These are phyloP conservation scores for Scolanthus callimorphus DNA, from an alignment of 92 coral and sea anemone species.

Conservation along the genomic window DNA sequence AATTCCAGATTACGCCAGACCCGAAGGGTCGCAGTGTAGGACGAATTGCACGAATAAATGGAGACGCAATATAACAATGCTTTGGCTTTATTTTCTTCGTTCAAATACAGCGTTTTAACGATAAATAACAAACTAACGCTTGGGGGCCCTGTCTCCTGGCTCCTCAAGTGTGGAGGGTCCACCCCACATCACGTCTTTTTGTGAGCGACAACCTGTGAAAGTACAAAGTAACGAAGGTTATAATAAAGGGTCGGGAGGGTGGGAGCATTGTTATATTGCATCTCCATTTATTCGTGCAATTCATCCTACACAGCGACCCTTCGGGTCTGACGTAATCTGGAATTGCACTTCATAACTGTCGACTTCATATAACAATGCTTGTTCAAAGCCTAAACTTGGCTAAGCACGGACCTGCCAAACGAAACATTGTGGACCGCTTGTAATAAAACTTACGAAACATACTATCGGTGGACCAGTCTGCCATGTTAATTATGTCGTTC, in stretches of 20 bases:
- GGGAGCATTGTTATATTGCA: not conserved
- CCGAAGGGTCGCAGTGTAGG: conserved; percentile 47
- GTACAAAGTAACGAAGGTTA: not conserved
- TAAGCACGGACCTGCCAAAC: conserved; percentile 30
- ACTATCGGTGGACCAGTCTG: conserved; percentile 33
- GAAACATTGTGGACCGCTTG: conserved; percentile 31
- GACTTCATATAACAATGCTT: conserved; percentile 36
- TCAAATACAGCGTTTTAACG: not conserved
- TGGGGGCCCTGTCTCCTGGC: not conserved
- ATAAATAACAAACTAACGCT: not conserved
- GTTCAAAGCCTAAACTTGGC: conserved; percentile 34
- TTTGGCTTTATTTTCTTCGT: not conserved
- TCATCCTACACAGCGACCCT: not conserved
- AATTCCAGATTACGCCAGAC: not conserved
- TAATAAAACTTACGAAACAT: conserved; percentile 36
- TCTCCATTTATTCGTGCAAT: not conserved
- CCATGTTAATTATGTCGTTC: conserved; percentile 28
- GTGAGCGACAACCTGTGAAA: not conserved
- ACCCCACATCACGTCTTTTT: not conserved
- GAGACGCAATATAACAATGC: conserved; percentile 24
- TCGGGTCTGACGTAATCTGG: conserved; percentile 45
- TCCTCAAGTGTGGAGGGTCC: not conserved
- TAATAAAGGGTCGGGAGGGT: conserved; percentile 1
- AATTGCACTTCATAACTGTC: conserved; percentile 58
- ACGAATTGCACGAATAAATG: conserved; percentile 47